A percentile compares a stretch with the other conserved stretches of the same genome.
Conservation (phyloP, 2,797 vertebrate species). For the Hydrolagus colliei region DNA sequence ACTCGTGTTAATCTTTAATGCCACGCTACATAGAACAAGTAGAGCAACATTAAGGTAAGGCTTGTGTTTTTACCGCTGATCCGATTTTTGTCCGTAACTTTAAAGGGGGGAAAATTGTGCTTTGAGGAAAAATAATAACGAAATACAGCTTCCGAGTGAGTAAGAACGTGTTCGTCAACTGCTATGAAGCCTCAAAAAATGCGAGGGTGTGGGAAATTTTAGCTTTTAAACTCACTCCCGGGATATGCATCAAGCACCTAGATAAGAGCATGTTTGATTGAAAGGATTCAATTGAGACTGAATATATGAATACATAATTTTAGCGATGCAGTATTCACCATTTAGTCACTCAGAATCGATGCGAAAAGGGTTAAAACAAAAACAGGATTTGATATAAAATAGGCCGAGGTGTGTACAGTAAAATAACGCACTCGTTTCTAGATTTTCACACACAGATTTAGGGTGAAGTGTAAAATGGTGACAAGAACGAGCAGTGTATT, state of each 20-base stretch:
- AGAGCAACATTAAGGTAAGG: constrained; percentile 15
- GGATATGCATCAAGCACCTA: constrained; percentile 14
- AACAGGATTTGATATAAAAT: not conserved
- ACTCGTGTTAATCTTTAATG: not conserved
- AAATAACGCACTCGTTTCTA: not conserved
- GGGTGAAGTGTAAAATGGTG: too few relatives aligned
- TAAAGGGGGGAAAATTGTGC: not conserved
- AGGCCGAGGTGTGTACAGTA: not conserved
- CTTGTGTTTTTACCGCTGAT: not conserved
- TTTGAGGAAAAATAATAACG: not conserved
- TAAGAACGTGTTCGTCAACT: not conserved
- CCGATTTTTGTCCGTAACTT: not conserved
- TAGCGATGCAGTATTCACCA: not conserved
- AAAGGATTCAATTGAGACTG: constrained; percentile 12
- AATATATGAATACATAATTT: constrained; percentile 30
- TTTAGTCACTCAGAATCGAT: not conserved
- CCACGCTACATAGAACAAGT: not conserved
- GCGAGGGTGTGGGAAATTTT: not conserved
- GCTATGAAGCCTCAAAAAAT: not conserved
- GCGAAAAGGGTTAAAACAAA: not conserved
- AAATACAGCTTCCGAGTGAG: not conserved
- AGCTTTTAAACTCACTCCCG: constrained; percentile 26
- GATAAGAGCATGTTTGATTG: constrained; percentile 27
- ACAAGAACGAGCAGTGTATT: not conserved
- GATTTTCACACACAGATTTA: not conserved